phyloP scores from a whole-genome alignment of 2,113 vertebrate genomes.

The Muscicapa adusta region DNA sequence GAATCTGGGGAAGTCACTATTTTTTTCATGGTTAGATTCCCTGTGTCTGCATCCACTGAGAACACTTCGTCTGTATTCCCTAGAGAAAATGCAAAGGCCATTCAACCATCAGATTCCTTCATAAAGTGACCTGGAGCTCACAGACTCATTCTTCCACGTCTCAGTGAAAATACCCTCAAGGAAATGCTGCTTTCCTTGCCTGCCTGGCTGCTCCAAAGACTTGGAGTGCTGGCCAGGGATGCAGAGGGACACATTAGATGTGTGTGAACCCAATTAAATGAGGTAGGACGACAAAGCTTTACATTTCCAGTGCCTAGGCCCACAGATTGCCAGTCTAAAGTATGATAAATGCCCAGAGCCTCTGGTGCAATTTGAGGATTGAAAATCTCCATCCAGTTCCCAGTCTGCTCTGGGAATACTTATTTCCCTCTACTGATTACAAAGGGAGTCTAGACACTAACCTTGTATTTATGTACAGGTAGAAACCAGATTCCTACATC shows the following conservation, averaged over 20 bases:
- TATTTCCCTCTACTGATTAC: neutral
- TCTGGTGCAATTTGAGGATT: neutral
- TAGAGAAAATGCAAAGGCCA: constrained; percentile 27
- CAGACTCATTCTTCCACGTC: neutral
- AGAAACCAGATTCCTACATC: neutral
- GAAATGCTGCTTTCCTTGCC: neutral
- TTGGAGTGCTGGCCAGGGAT: neutral
- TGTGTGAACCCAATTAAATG: neutral
- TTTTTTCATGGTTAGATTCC: constrained; percentile 84
- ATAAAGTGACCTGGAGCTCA: neutral
- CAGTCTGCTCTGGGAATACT: neutral
- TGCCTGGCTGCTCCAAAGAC: neutral
- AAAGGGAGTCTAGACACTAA: neutral
- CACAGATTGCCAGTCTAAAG: neutral
- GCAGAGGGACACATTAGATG: neutral
- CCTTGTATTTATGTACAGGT: neutral
- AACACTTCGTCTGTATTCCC: constrained; percentile 78
- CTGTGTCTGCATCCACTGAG: constrained; percentile 72
- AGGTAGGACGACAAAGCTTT: neutral
- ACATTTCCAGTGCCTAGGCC: neutral
- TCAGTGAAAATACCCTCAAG: neutral
- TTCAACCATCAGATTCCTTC: neutral
- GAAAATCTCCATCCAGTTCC: neutral
- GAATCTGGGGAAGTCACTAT: constrained; percentile 67
- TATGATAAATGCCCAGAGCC: neutral